A percentile compares a stretch with the other conserved stretches of the same genome.
Conservation (phyloP, 1,140 invertebrate species). For the Caenorhabditis tropicalis region DNA sequence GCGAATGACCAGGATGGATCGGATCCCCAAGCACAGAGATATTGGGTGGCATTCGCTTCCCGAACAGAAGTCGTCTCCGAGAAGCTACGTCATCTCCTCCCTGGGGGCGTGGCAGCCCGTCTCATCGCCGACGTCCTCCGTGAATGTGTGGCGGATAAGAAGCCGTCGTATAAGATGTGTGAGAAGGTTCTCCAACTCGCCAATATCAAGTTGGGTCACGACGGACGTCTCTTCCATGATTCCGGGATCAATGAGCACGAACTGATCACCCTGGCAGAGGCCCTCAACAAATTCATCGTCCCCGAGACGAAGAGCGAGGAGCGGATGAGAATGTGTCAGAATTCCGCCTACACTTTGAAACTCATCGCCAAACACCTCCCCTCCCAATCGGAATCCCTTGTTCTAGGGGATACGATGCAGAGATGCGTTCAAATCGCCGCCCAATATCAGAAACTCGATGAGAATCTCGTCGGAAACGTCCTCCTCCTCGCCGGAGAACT, state of each 20-base stretch:
- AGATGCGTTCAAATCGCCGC: slow-evolving; percentile 38
- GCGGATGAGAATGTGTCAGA: slow-evolving; percentile 56
- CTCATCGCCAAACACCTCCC: slow-evolving; percentile 54
- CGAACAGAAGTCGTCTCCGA: slow-evolving; percentile 49
- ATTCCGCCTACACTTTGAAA: slow-evolving; percentile 55
- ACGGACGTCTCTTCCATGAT: slow-evolving; percentile 42
- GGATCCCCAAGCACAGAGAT: slow-evolving; percentile 46
- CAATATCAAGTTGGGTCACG: slow-evolving; percentile 52
- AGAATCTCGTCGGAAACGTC: slow-evolving; percentile 53
- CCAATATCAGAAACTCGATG: slow-evolving; percentile 49
- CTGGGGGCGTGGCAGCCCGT: slow-evolving; percentile 50
- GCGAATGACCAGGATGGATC: slow-evolving; percentile 3
- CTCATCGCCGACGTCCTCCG: slow-evolving; percentile 50
- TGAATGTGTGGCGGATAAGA: slow-evolving; percentile 43
- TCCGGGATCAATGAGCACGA: slow-evolving; percentile 53
- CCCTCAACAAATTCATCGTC: slow-evolving; percentile 52
- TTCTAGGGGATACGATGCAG: slow-evolving; percentile 53
- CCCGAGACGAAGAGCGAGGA: slow-evolving; percentile 52
- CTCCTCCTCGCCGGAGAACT: slow-evolving; percentile 56
- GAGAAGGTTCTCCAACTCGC: slow-evolving; percentile 58
- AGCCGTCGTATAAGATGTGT: slow-evolving; percentile 45
- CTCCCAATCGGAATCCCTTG: slow-evolving; percentile 43
- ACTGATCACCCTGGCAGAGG: slow-evolving; percentile 42
- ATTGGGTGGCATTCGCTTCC: slow-evolving; percentile 55
- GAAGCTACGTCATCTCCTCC: slow-evolving; percentile 53